Percentiles rank a stretch among this genome's conserved stretches.
phyloP scores from a whole-genome alignment of 2,797 vertebrate species.

The Fundulus diaphanus region DNA sequence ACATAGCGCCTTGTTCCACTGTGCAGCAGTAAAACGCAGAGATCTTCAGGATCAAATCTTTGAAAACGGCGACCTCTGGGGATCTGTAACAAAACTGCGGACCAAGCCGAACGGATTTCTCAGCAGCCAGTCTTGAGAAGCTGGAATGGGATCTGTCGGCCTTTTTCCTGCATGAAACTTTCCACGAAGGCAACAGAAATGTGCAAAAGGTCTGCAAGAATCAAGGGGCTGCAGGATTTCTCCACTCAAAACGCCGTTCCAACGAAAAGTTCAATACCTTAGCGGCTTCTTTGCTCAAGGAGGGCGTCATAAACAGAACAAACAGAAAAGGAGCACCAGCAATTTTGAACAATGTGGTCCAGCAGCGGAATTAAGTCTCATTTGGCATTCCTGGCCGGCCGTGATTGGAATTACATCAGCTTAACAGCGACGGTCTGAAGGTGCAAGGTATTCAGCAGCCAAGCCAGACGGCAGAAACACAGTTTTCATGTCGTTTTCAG shows the following conservation, averaged over 20 bases:
- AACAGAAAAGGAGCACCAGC: neutral
- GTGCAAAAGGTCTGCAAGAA: constrained; percentile 21
- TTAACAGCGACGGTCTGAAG: neutral
- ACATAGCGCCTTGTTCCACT: constrained; percentile 2
- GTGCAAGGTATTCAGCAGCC: constrained; percentile 1
- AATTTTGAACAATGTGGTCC: constrained; percentile 9
- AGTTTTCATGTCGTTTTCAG: neutral
- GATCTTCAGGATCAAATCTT: constrained; percentile 18
- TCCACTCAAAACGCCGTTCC: constrained; percentile 18
- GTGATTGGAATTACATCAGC: constrained; percentile 13
- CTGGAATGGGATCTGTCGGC: neutral
- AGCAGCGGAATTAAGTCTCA: constrained; percentile 15
- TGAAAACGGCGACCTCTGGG: constrained; percentile 58
- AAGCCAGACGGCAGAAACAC: neutral
- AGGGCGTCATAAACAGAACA: constrained; percentile 15
- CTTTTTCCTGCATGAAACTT: neutral
- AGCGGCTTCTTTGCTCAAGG: neutral
- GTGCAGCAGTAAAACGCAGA: neutral
- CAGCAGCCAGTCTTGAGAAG: neutral
- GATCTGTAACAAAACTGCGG: constrained; percentile 43
- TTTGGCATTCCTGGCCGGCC: constrained; percentile 24
- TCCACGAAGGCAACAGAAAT: constrained; percentile 21
- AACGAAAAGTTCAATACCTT: constrained; percentile 3
- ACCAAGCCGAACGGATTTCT: neutral
- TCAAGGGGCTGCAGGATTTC: constrained; percentile 2